Evolutionary conservation across 2,797 vertebrate genomes (phyloP).

Genomic region (Tauraco hartlaubi): DNA sequence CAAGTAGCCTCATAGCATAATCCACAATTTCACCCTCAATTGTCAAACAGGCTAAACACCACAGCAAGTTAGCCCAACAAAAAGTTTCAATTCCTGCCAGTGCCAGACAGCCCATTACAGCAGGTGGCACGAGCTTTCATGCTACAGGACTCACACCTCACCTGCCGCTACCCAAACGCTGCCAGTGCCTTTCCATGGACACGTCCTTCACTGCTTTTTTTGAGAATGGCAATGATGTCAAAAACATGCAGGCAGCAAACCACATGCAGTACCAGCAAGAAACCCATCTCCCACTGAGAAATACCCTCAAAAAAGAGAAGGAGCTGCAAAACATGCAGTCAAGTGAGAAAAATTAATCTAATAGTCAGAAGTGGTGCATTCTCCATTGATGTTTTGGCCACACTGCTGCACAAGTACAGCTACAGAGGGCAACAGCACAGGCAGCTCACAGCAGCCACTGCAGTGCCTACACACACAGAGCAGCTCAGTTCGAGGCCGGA

Average conservation of each 20-base stretch:
- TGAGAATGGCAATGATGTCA: neutral
- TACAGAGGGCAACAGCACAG: neutral
- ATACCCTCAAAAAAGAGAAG: neutral
- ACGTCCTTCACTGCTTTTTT: fast-evolving
- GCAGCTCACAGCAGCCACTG: too few relatives aligned
- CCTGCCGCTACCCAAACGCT: neutral
- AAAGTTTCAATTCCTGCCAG: neutral
- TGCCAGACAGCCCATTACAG: neutral
- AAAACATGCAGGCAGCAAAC: neutral
- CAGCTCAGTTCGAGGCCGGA: neutral
- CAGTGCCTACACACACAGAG: fast-evolving
- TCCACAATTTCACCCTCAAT: neutral
- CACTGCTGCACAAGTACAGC: neutral
- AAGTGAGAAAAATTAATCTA: neutral
- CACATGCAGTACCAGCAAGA: neutral
- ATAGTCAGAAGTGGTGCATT: fast-evolving
- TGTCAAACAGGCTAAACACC: neutral
- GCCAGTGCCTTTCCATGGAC: neutral
- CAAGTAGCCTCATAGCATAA: neutral
- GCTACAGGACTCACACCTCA: neutral
- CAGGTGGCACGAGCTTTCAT: neutral
- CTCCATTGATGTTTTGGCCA: neutral
- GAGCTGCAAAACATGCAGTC: neutral
- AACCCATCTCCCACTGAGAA: neutral
- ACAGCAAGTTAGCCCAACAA: neutral